phyloP scores from a whole-genome alignment of 2,797 vertebrate species.

The Takifugu ocellatus region DNA sequence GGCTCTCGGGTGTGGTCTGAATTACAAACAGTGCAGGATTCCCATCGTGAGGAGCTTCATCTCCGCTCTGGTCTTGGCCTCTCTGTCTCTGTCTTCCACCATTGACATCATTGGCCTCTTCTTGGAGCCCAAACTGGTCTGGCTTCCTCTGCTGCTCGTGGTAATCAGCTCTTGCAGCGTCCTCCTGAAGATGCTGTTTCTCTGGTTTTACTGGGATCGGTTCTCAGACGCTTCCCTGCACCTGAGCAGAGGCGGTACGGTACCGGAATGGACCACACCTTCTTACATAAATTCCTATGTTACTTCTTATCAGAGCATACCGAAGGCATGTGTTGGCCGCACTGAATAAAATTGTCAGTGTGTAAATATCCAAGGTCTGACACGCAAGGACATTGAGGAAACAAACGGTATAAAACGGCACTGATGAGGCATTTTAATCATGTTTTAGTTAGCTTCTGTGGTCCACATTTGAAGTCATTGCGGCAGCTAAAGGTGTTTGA shows the following conservation, averaged over 20 bases:
- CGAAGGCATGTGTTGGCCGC: too few relatives aligned
- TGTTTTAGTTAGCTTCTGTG: too few relatives aligned
- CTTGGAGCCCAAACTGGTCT: constrained; percentile 58
- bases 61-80: constrained; percentile 68
- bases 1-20: constrained; percentile 17
- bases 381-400: too few relatives aligned
- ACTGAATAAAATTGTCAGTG: too few relatives aligned
- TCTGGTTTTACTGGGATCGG: constrained; percentile 45
- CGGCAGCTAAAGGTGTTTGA: background rate
- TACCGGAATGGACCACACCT: background rate
- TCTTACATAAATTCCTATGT: too few relatives aligned
- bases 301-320: too few relatives aligned
- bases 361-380: too few relatives aligned
- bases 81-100: constrained; percentile 68
- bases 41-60: constrained; percentile 62
- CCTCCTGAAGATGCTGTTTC: constrained; percentile 60
- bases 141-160: constrained; percentile 62
- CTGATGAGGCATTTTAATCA: too few relatives aligned
- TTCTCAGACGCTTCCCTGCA: too few relatives aligned
- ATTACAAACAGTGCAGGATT: constrained; percentile 47
- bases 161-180: constrained; percentile 55
- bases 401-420: too few relatives aligned
- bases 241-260: background rate
- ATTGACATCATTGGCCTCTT: constrained; percentile 66
- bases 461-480: too few relatives aligned